These are phyloP conservation scores for Callopanchax toddi DNA, from an alignment of 2,113 vertebrate genomes.

Conservation along the genomic window DNA sequence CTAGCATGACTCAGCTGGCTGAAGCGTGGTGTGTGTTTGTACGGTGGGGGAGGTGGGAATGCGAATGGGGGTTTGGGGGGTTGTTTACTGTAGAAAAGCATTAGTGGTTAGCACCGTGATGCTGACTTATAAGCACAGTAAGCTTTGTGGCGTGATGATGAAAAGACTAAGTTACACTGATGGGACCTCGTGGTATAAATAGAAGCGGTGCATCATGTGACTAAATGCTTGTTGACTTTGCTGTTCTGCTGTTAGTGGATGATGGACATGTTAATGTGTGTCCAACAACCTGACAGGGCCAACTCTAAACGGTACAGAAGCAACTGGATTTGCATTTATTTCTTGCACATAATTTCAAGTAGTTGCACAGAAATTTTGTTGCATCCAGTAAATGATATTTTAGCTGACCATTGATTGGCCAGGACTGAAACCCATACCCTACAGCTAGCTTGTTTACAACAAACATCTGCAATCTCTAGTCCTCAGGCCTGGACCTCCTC, in stretches of 20 bases:
- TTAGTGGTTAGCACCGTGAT: constrained; percentile 17
- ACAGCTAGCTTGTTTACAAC: too few relatives aligned
- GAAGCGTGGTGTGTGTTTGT: constrained; percentile 23
- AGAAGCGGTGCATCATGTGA: constrained; percentile 43
- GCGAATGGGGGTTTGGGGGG: neutral
- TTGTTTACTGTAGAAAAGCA: constrained; percentile 31
- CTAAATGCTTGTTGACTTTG: constrained; percentile 28
- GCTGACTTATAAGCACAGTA: constrained; percentile 22
- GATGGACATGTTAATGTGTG: neutral
- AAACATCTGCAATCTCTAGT: too few relatives aligned
- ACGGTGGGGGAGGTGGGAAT: neutral
- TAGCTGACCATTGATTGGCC: too few relatives aligned
- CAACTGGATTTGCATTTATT: too few relatives aligned
- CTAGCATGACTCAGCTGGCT: constrained; percentile 61
- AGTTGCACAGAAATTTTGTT: too few relatives aligned
- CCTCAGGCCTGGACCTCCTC: too few relatives aligned
- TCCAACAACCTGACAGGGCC: too few relatives aligned
- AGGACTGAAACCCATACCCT: too few relatives aligned
- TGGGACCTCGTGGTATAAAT: constrained; percentile 51
- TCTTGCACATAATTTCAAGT: too few relatives aligned
- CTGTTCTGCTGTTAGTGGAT: constrained; percentile 19
- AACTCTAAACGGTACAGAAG: too few relatives aligned
- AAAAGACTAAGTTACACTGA: constrained; percentile 32
- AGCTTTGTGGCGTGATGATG: constrained; percentile 25
- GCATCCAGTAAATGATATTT: too few relatives aligned